phyloP scores from a whole-genome alignment of 2,113 vertebrate genomes.

The Bucco capensis region DNA sequence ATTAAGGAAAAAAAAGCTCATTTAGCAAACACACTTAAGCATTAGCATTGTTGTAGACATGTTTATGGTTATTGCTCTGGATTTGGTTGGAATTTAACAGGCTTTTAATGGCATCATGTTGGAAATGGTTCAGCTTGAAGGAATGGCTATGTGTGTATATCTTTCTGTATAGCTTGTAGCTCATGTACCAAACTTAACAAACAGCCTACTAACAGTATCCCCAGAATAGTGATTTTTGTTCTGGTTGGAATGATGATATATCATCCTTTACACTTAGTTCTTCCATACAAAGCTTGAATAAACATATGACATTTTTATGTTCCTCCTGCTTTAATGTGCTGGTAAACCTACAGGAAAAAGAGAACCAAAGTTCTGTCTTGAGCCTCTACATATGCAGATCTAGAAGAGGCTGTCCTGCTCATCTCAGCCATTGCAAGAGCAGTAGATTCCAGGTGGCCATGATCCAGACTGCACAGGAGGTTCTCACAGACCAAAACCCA shows the following conservation, averaged over 20 bases:
- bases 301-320: background rate
- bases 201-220: background rate
- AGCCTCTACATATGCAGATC: background rate
- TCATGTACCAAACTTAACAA: background rate
- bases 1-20: background rate
- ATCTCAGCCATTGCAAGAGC: background rate
- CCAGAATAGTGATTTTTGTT: background rate
- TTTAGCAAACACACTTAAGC: slow-evolving; percentile 10
- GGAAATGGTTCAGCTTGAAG: slow-evolving; percentile 21
- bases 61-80: slow-evolving; percentile 33
- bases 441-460: background rate
- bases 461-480: background rate
- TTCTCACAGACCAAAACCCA: background rate
- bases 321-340: background rate
- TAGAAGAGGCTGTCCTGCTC: background rate
- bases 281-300: background rate
- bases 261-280: background rate
- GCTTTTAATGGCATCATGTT: slow-evolving; percentile 27
- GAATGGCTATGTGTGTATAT: background rate
- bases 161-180: background rate
- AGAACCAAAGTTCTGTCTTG: background rate
- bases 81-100: slow-evolving; percentile 18
- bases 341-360: background rate
- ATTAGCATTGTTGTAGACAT: background rate
- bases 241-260: background rate